Percentiles rank a stretch among this genome's conserved stretches.
Conservation (phyloP, 2,797 vertebrate genomes). For the Mus caroli region DNA sequence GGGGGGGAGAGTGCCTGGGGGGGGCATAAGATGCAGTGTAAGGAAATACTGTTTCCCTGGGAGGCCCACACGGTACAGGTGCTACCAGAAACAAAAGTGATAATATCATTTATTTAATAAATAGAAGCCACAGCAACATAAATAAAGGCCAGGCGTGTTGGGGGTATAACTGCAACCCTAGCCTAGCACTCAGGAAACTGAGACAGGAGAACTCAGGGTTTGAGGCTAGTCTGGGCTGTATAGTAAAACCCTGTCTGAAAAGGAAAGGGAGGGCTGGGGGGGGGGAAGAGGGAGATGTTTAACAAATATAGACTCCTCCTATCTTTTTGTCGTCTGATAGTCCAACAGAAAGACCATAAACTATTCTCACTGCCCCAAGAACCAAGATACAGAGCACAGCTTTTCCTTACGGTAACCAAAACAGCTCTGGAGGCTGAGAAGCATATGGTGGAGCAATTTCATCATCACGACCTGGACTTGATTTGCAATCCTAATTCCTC, state of each 20-base stretch:
- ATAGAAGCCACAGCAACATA: neutral
- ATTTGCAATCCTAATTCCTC: neutral
- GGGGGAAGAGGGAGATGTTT: neutral
- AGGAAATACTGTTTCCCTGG: too few species aligned
- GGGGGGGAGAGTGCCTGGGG: too few species aligned
- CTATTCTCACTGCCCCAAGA: neutral
- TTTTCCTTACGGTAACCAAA: neutral
- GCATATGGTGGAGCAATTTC: rapidly evolving
- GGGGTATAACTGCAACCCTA: neutral
- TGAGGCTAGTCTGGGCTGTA: neutral
- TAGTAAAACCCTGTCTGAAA: neutral
- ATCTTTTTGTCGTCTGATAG: neutral
- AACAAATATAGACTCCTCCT: neutral
- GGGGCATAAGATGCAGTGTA: neutral
- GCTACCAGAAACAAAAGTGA: neutral
- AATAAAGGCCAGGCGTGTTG: neutral
- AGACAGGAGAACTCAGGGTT: neutral
- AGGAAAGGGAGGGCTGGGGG: neutral
- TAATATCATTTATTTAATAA: neutral
- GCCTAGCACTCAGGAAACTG: neutral
- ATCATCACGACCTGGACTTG: neutral
- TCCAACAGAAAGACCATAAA: neutral
- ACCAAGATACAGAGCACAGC: neutral
- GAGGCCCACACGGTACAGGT: neutral
- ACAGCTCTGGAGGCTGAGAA: neutral